Evolutionary conservation across 2,113 vertebrate species (phyloP).

Genomic region (Cygnus buccinator): DNA sequence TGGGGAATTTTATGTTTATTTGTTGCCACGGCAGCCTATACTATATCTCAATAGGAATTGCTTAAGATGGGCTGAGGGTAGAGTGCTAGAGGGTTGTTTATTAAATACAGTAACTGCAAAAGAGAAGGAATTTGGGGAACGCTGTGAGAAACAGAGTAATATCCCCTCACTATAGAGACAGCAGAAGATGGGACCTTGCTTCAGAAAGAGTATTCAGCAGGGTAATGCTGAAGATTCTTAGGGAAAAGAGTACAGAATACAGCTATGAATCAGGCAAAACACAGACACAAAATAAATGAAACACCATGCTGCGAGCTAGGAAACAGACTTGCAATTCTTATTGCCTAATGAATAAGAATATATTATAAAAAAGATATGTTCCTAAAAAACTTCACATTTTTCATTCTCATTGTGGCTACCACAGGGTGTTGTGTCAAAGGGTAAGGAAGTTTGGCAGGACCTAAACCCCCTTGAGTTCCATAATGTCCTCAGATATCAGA

Average conservation of each 20-base stretch:
- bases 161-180: background rate
- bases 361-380: background rate
- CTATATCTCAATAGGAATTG: slow-evolving; percentile 18
- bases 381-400: background rate
- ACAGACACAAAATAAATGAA: background rate
- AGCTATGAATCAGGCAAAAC: background rate
- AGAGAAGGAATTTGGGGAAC: background rate
- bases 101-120: background rate
- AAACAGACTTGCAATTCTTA: background rate
- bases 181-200: background rate
- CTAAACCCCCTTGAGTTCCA: too few relatives aligned
- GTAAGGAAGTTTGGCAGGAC: too few relatives aligned
- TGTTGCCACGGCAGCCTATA: background rate
- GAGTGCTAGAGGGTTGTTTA: background rate
- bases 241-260: background rate
- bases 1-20: background rate
- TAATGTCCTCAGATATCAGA: too few relatives aligned
- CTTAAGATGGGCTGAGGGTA: background rate
- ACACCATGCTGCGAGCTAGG: background rate
- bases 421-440: background rate
- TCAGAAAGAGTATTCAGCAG: background rate
- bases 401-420: background rate
- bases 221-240: background rate
- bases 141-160: background rate
- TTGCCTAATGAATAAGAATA: background rate